These are phyloP conservation scores for Machaerirhynchus nigripectus DNA, from an alignment of 2,113 vertebrate species.

Conservation along the genomic window DNA sequence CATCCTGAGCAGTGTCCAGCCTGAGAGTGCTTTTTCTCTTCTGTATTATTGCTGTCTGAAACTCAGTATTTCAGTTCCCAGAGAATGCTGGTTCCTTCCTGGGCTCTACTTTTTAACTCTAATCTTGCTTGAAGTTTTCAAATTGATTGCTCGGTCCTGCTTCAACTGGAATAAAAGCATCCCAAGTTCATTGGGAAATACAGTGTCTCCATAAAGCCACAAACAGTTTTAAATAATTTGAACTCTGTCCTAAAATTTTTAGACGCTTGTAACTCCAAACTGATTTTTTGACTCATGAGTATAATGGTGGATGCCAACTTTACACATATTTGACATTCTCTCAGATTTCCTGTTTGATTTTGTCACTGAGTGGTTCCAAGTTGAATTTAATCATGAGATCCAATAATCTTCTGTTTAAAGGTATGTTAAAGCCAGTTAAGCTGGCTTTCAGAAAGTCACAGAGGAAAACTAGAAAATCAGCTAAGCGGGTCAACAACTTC, in stretches of 20 bases:
- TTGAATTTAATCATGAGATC: not conserved
- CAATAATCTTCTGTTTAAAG: constrained; percentile 18
- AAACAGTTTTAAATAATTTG: not conserved
- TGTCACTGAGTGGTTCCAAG: not conserved
- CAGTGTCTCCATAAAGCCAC: not conserved
- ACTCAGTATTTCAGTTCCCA: not conserved
- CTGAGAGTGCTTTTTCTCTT: not conserved
- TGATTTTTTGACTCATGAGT: not conserved
- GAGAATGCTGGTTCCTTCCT: not conserved
- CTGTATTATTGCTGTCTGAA: not conserved
- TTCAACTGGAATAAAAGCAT: not conserved
- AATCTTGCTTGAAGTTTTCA: not conserved
- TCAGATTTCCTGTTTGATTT: not conserved
- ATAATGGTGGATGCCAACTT: not conserved
- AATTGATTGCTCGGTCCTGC: not conserved
- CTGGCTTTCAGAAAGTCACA: not conserved
- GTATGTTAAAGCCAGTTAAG: constrained; percentile 35
- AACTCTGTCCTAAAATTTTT: not conserved
- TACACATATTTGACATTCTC: not conserved
- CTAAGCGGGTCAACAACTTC: not conserved
- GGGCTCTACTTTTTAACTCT: not conserved
- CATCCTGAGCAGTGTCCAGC: not conserved
- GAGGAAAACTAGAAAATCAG: constrained; percentile 5
- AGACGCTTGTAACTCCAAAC: not conserved
- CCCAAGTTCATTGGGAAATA: not conserved